Evolutionary conservation across 2,797 vertebrate species (phyloP), one percentile per base, ranked within the genome.

Genomic region (Lutjanus campechanus): DNA sequence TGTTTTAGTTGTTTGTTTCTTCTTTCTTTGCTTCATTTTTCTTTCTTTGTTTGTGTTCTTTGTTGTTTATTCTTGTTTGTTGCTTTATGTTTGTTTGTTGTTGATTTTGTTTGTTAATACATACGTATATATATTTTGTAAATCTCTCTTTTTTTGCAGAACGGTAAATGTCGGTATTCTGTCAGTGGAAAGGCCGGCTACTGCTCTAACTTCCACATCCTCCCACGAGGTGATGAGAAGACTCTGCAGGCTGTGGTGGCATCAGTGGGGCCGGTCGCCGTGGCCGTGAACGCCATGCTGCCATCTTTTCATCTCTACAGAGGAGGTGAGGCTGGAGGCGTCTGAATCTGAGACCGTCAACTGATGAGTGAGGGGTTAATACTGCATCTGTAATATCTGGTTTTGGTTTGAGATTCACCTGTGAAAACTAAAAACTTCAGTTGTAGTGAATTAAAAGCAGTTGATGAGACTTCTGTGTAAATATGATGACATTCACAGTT

Each of bases 301-400:
- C 13, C 22, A 0, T 93, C 94, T 1, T 96, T 96, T 76, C 94
- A 95, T 19, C 51, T 82, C 29, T 96, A 96, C 89, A 92, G n/a
- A 84, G 86, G 90, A 79, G 96, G 96, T 96, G 66, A 92, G 82
- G 50, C 40, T 20, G 19, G 6, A 41, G 7, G 11, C 15, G 11
- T 17, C 13, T 16, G 8, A 5, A 55, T 43, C 7, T 2, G 13
- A 63, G 16, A 49, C 12, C 29, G 9, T 19, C 44, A 58, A 5
- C 25, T 22, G n/a, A 56, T 43, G n/a, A 43, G 6, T 43, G n/a
- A 22, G 4, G 17, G 19, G 29, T 41, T 12, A 1, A 11, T 19
- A 11, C 40, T 44, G 59, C 1, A 53, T 58, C 69, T 44, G 4
- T 51, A 36, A 36, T 36, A 36, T 36, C 47, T 13, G 17, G 25